Percentiles rank a stretch among this genome's conserved stretches.
These are phyloP conservation scores for Cephalopterus ornatus DNA, from an alignment of 2,113 vertebrate genomes.

Conservation along the genomic window DNA sequence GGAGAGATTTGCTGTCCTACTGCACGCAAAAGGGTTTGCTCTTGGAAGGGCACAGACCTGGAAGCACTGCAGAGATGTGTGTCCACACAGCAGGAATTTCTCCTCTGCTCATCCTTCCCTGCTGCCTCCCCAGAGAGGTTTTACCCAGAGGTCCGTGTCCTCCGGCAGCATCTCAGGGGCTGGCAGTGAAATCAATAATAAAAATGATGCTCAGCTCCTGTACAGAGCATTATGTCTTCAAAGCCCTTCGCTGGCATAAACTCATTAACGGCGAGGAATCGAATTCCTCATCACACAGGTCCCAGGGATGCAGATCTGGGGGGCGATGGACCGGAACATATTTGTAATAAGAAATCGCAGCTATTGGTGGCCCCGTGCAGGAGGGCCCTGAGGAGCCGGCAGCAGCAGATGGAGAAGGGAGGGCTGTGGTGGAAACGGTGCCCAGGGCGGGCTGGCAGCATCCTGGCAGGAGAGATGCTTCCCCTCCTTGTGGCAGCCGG, in stretches of 20 bases:
- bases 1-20: no score
- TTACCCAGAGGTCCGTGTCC: not conserved
- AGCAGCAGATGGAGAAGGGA: conserved; percentile 45
- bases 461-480: not conserved
- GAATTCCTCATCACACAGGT: conserved; percentile 1
- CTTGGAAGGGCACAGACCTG: not conserved
- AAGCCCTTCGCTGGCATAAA: conserved; percentile 1
- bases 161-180: not conserved
- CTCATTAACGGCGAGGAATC: not conserved
- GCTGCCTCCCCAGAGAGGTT: not conserved
- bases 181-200: not conserved
- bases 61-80: not conserved
- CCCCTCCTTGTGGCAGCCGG: not conserved
- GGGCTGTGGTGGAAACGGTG: not conserved
- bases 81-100: not conserved
- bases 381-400: not conserved
- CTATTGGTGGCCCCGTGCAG: not conserved
- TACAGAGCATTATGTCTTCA: not conserved
- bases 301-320: conserved; percentile 25
- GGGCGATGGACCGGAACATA: conserved; percentile 1
- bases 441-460: not conserved
- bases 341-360: conserved; percentile 28
- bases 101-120: not conserved
- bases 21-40: no score
- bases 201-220: not conserved